Conservation (phyloP, 2,888 invertebrate genomes). For the Euspilapteryx auroguttella region DNA sequence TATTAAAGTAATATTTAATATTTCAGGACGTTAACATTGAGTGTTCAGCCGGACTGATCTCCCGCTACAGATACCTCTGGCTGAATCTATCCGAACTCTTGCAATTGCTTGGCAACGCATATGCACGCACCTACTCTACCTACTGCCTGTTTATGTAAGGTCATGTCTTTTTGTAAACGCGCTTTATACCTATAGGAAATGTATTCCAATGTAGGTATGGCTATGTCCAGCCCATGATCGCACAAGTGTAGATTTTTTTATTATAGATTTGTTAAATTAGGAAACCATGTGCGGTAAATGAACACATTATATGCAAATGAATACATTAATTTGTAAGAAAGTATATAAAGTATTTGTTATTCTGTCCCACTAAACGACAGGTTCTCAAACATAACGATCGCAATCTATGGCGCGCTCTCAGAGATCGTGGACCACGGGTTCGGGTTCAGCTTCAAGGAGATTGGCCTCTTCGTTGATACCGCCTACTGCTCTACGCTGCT, state of each 20-base stretch:
- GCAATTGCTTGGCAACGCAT: conserved; percentile 67
- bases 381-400: conserved; percentile 69
- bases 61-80: conserved; percentile 66
- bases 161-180: too few species aligned
- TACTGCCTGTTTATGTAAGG: conserved; percentile 67
- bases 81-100: conserved; percentile 67
- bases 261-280: too few species aligned
- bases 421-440: conserved; percentile 70
- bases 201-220: too few species aligned
- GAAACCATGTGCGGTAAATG: too few species aligned
- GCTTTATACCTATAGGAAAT: too few species aligned
- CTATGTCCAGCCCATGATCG: too few species aligned
- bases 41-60: conserved; percentile 58
- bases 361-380: too few species aligned
- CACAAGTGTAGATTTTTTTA: too few species aligned
- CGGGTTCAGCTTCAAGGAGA: conserved; percentile 67
- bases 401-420: conserved; percentile 67
- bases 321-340: too few species aligned
- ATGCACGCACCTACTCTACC: conserved; percentile 68
- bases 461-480: conserved; percentile 65
- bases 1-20: too few species aligned
- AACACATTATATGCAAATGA: too few species aligned
- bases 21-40: conserved; percentile 63
- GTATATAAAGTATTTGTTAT: too few species aligned
- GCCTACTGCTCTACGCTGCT: conserved; percentile 63